Evolutionary conservation across 2,113 vertebrate species (phyloP).

Genomic region (Anarrhichthys ocellatus): DNA sequence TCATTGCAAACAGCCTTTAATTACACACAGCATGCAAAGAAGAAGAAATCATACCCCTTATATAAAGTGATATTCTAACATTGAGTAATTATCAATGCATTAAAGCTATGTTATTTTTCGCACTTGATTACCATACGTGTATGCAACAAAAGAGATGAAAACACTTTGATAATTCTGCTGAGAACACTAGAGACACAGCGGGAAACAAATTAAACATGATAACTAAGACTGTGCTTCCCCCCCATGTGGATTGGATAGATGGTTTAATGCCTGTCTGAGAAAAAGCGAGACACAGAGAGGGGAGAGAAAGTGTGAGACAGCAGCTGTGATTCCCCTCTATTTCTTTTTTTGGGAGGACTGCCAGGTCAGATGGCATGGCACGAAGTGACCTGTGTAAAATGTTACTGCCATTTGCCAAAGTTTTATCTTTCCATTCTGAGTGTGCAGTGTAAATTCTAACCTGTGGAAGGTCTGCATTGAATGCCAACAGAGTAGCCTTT

Average conservation of each 20-base stretch:
- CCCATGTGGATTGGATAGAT: conserved; percentile 45
- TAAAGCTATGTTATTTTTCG: conserved; percentile 19
- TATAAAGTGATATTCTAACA: neutral
- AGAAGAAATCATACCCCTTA: neutral
- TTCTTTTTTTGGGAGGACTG: conserved; percentile 50
- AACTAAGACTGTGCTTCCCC: conserved; percentile 42
- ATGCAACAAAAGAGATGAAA: conserved; percentile 60
- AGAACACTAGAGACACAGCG: conserved; percentile 56
- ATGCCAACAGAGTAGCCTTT: conserved; percentile 30
- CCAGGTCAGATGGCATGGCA: conserved; percentile 62
- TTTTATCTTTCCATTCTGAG: conserved; percentile 52
- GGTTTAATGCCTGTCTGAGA: conserved; percentile 34
- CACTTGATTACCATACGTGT: conserved; percentile 24
- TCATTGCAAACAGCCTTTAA: conserved; percentile 8
- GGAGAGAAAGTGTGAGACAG: conserved; percentile 34
- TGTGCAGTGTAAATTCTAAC: conserved; percentile 32
- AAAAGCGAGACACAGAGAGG: conserved; percentile 13
- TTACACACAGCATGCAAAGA: conserved; percentile 16
- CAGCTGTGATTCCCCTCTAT: conserved; percentile 66
- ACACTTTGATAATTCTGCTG: conserved; percentile 60
- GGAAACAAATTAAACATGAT: conserved; percentile 76
- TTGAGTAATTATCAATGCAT: neutral
- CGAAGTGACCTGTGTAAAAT: conserved; percentile 52
- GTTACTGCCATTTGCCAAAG: conserved; percentile 42
- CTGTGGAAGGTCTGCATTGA: conserved; percentile 2